A percentile compares a stretch with the other conserved stretches of the same genome.
Evolutionary conservation across 2,797 vertebrate species (phyloP).

Genomic region (Karalla daura): DNA sequence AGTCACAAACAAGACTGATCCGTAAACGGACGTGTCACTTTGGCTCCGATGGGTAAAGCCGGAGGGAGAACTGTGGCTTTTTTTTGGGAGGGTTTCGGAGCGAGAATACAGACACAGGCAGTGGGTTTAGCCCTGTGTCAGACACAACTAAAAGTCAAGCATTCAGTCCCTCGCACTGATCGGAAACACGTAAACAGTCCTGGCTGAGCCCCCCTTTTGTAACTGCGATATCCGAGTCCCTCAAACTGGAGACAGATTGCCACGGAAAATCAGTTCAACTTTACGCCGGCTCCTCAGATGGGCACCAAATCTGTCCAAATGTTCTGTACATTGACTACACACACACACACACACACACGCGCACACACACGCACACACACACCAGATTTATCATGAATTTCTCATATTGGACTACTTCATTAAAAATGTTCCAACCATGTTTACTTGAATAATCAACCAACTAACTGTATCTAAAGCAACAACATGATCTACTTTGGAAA

Average conservation of each 20-base stretch:
- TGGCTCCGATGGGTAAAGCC: constrained; percentile 54
- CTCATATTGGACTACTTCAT: constrained; percentile 77
- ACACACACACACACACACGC: too few relatives aligned
- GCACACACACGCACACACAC: too few relatives aligned
- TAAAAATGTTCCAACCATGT: constrained; percentile 78
- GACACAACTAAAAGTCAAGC: constrained; percentile 36
- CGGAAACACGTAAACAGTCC: constrained; percentile 52
- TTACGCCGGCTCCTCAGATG: constrained; percentile 78
- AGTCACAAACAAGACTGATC: constrained; percentile 59
- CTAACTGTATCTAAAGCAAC: constrained; percentile 81
- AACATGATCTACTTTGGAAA: constrained; percentile 84
- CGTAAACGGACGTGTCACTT: constrained; percentile 57
- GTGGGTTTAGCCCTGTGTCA: constrained; percentile 5
- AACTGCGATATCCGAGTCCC: constrained; percentile 45
- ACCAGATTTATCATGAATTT: constrained; percentile 78
- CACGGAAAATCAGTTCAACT: constrained; percentile 73
- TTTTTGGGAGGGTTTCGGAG: too few relatives aligned
- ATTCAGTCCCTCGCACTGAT: constrained; percentile 13
- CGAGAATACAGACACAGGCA: not conserved
- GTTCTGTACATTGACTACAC: constrained; percentile 76
- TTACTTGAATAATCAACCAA: constrained; percentile 81
- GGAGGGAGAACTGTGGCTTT: constrained; percentile 11
- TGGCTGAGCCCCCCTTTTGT: constrained; percentile 50
- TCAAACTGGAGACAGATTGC: constrained; percentile 76
- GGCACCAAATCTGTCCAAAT: constrained; percentile 79